Conservation (phyloP, 2,797 vertebrate genomes). For the Sciurus vulgaris region DNA sequence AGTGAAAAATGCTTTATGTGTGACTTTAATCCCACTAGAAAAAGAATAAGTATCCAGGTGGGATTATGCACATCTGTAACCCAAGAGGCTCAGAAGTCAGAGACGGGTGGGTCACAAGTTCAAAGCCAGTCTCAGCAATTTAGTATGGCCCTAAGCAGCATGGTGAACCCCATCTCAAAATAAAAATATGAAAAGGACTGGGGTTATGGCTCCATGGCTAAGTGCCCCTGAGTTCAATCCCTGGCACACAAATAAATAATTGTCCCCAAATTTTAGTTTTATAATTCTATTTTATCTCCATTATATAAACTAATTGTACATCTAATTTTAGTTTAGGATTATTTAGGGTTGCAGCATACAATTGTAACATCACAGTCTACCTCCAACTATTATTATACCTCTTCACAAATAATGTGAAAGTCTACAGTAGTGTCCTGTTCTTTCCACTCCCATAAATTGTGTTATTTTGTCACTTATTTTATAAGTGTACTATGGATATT, state of each 20-base stretch:
- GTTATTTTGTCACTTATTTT: background rate
- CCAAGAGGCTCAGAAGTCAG: too few relatives aligned
- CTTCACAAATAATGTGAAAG: background rate
- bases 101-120: too few relatives aligned
- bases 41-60: background rate
- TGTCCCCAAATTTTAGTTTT: too few relatives aligned
- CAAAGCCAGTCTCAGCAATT: too few relatives aligned
- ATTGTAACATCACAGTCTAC: background rate
- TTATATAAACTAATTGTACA: background rate
- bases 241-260: too few relatives aligned
- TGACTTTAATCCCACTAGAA: background rate
- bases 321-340: background rate
- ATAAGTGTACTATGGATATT: background rate
- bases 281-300: background rate
- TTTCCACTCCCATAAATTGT: background rate
- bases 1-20: background rate
- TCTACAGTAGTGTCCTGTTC: background rate
- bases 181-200: too few relatives aligned
- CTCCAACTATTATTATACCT: background rate
- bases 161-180: too few relatives aligned
- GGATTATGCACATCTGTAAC: too few relatives aligned
- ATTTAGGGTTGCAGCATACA: background rate
- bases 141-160: too few relatives aligned
- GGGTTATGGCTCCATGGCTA: too few relatives aligned
- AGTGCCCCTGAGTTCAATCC: too few relatives aligned